Conservation (phyloP, 2,797 vertebrate species). For the Sebastes trivittatus region DNA sequence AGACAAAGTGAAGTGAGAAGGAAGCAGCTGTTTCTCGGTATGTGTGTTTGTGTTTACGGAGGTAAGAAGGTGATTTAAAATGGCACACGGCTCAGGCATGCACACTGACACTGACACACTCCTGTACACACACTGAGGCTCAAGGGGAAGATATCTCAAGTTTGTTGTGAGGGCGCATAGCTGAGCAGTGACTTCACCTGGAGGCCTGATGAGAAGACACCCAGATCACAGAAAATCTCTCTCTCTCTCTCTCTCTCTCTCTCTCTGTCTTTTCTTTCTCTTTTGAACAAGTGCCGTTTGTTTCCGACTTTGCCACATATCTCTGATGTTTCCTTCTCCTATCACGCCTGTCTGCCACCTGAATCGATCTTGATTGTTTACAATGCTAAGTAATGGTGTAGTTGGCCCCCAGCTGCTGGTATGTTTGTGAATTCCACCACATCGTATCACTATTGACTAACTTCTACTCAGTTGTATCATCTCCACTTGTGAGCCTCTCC, state of each 20-base stretch:
- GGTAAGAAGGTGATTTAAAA: slow-evolving; percentile 26
- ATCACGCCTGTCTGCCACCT: background rate
- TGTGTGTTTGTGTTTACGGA: slow-evolving; percentile 1
- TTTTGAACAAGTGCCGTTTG: background rate
- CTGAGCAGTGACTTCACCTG: slow-evolving; percentile 76
- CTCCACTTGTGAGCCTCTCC: background rate
- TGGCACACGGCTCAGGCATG: background rate
- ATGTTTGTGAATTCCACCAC: background rate
- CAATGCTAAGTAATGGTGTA: background rate
- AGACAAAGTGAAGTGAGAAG: background rate
- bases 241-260: background rate
- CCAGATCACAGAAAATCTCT: slow-evolving; percentile 31
- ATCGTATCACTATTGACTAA: slow-evolving; percentile 7
- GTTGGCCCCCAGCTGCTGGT: background rate
- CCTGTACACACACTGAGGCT: slow-evolving; percentile 9
- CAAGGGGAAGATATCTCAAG: slow-evolving; percentile 50
- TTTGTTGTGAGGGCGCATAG: slow-evolving; percentile 67
- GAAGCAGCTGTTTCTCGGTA: background rate
- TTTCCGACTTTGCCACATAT: slow-evolving; percentile 2
- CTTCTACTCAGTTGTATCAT: slow-evolving; percentile 17
- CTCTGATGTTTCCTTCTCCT: background rate
- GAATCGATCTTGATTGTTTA: slow-evolving; percentile 19
- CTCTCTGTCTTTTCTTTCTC: background rate
- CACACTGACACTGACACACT: background rate
- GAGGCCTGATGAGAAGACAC: slow-evolving; percentile 50